Evolutionary conservation across 2,888 invertebrate genomes (phyloP), one percentile per base, ranked within the genome.

Genomic region (Adineta ricciae): DNA sequence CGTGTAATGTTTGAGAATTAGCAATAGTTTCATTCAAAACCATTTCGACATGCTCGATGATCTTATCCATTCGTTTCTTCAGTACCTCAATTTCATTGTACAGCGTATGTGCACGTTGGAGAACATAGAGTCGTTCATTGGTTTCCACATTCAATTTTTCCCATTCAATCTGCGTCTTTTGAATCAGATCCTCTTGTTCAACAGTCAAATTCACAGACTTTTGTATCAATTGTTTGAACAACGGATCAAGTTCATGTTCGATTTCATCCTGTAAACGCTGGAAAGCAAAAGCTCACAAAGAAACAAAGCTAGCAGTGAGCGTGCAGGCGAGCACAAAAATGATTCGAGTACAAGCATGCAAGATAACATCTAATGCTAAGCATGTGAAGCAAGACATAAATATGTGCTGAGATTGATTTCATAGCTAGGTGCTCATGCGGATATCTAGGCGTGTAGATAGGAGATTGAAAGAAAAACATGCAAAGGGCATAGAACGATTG

Each of bases 211-310:
- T 78, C 3, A 38, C 21, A 24, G 41, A 78, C 41, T 32, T 64
- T 64, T 32, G 64, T 64, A 64, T 14, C 14, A 78, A 41, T 78
- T 38, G 38, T 78, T 78, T 78, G 41, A 78, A 78, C n/a, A 78
- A 32, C n/a, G 78, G 78, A 78, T 78, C 78, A 24, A 78, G 78
- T 41, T 78, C 78, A 78, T 41, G 38, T 78, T 41, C 78, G 9
- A 78, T 78, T 78, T 78, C 78, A 14, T 24, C 41, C 41, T 78
- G 78, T 78, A 78, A 78, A n/a, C 9, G 78, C 78, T 78, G 78
- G 38, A 78, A 78, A 78, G 64, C 78, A 78, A 78, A 78, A 78
- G 38, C 78, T 78, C 41, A 78, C 78, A 32, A 78, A n/a, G n/a
- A n/a, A 78, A 64, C 46, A 46, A 27, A 64, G 64, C 64, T 64